Base-by-base conservation (phyloP, 2,113 vertebrate species). In the Atractosteus spatula region DNA sequence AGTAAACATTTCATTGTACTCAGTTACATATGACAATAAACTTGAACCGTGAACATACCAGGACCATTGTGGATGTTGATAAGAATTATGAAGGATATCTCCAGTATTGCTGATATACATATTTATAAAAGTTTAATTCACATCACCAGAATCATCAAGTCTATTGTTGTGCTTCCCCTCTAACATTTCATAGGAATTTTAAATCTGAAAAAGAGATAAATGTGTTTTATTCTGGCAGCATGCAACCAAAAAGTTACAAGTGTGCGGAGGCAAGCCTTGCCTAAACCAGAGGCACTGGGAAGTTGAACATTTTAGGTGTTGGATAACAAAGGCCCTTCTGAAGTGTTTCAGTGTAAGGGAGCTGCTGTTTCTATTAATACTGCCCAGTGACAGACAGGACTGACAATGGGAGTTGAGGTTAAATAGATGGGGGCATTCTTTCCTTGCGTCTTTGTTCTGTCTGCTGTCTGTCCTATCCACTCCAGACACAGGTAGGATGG, bases 321-420 rank as follows among this genome's bases (percentile, higher is more conserved):
- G 75, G 78, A 84, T 73, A 79, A 76, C 66, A 54, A 76, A 42
- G 66, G 70, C 76, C 55, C 68, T 63, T 63, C 77, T 66, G 44
- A 55, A 44, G 65, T 44, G 75, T 54, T 43, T 55, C 47, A 51
- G 71, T 14, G 67, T 67, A 76, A 73, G 66, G 75, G 73, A 80
- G 57, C 1, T 57, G 75, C 73, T 73, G 11, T 82, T 68, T 68
- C 87, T 90, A 91, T 87, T 82, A 85, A 88, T 91, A 91, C 77
- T 82, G 74, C 81, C 81, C 86, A 87, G 76, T 84, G 74, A 80
- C 79, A 66, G 61, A 77, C 77, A 76, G 77, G 82, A 79, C 76
- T 81, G 74, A 77, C 80, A 80, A 84, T 81, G 80, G 75, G 83
- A 72, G 78, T 73, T 70, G 71, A 80, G 63, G 78, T 86, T 87